phyloP scores from a whole-genome alignment of 2,888 invertebrate species.

The Pimpla rufipes region DNA sequence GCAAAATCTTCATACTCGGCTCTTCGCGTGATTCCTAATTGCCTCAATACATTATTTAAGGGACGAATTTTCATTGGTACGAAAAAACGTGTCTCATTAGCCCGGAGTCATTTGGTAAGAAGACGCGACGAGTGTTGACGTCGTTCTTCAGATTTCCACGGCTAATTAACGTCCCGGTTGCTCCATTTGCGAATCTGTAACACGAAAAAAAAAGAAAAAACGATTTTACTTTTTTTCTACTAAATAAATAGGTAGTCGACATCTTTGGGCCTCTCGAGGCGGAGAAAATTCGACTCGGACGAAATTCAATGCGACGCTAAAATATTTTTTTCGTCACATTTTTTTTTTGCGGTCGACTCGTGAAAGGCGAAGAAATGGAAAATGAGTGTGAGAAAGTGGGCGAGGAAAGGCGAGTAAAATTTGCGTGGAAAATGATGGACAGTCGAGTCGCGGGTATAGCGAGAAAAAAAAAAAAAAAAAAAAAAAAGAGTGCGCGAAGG shows the following conservation, averaged over 20 bases:
- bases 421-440: constrained; percentile 44
- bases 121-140: background rate
- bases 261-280: too few relatives aligned
- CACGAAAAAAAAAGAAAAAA: constrained; percentile 37
- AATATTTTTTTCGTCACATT: constrained; percentile 27
- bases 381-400: constrained; percentile 59
- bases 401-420: constrained; percentile 36
- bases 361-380: constrained; percentile 56
- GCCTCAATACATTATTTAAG: constrained; percentile 38
- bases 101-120: background rate
- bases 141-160: constrained; percentile 20
- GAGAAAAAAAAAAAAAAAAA: too few relatives aligned
- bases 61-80: constrained; percentile 17
- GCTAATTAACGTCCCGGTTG: constrained; percentile 40
- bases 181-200: constrained; percentile 52
- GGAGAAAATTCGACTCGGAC: constrained; percentile 4
- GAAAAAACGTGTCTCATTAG: constrained; percentile 7
- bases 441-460: too few relatives aligned
- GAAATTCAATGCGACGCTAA: constrained; percentile 31
- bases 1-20: background rate
- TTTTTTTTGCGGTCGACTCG: constrained; percentile 46
- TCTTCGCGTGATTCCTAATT: constrained; percentile 48
- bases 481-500: constrained; percentile 4
- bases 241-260: too few relatives aligned
- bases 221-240: constrained; percentile 13